phyloP scores from a whole-genome alignment of 2,888 invertebrate species.

The Parthenolecanium corni region DNA sequence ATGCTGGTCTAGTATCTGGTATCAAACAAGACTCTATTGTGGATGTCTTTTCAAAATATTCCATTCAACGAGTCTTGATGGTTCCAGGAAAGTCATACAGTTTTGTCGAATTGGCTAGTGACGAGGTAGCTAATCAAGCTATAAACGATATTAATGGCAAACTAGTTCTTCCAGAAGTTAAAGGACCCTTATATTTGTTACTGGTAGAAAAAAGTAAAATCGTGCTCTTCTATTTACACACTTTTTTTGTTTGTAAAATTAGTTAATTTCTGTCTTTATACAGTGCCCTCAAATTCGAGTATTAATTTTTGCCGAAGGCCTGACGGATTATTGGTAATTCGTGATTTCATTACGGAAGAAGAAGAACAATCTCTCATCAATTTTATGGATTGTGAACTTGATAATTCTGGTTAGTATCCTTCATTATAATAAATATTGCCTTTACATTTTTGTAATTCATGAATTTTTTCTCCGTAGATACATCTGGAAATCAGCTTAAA shows the following conservation, averaged over 20 bases:
- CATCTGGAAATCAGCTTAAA: slow-evolving; percentile 44
- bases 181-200: slow-evolving; percentile 24
- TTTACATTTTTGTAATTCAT: neutral
- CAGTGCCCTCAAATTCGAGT: slow-evolving; percentile 11
- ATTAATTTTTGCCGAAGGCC: slow-evolving; percentile 3
- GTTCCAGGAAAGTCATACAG: slow-evolving; percentile 69
- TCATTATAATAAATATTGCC: neutral
- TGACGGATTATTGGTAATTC: slow-evolving; percentile 20
- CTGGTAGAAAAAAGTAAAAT: slow-evolving; percentile 24
- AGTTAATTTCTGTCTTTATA: neutral
- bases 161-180: slow-evolving; percentile 30
- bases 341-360: slow-evolving; percentile 29
- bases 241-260: neutral
- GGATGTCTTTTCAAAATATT: slow-evolving; percentile 42
- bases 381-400: slow-evolving; percentile 24
- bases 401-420: slow-evolving; percentile 1
- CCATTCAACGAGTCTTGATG: slow-evolving; percentile 52
- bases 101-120: slow-evolving; percentile 52
- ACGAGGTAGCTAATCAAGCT: slow-evolving; percentile 46
- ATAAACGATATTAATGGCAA: slow-evolving; percentile 50
- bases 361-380: slow-evolving; percentile 28
- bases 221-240: neutral
- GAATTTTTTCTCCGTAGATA: neutral
- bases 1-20: slow-evolving; percentile 75
- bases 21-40: slow-evolving; percentile 53